Base-by-base conservation (phyloP, 2,113 vertebrate species). In the Clupea harengus region DNA sequence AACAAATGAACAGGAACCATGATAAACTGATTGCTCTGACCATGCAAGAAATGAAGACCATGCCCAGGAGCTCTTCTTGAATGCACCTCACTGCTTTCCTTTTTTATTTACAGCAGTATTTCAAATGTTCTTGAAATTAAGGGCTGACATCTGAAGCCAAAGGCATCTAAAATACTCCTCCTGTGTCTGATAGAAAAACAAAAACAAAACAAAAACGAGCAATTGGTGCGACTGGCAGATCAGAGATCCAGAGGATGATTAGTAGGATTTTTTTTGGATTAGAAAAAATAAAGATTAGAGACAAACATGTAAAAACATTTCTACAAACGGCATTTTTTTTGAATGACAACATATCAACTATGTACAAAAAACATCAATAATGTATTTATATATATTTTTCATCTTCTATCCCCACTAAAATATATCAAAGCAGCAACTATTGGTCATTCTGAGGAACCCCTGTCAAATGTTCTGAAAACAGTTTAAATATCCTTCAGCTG, bases 371-470 rank as follows among this genome's bases (percentile, higher is more conserved):
- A 54, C 91, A 93, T 90, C 88, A 89, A 92, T 50, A 91, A 91
- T 92, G 93, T 93, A 88, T 86, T 88, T 92, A 92, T 93, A 93
- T 86, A 86, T 86, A 88, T 45, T 91, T 86, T 89, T 90, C 90
- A 84, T 91, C 39, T 93, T 94, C 90, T 93, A 93, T 92, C 94
- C 92, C 93, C 91, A 93, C 92, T 89, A 95, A 96, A 95, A 94
- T 93, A 95, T 54, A 94, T 94, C 96, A 95, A 96, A 93, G 93
- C 97, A 98, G 96, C 97, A 98, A 95, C 96, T 95, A 93, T 96
- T 97, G 96, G 98, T 98, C 97, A 96, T 96, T 95, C 92, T 94
- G 95, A 96, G 93, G 93, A 96, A 95, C 92, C 93, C 92, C 86
- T 86, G 92, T 91, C 88, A 83, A 83, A 89, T 90, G 49, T 88